phyloP scores from a whole-genome alignment of 2,797 vertebrate species.

The Stomatorhinus walkeri region DNA sequence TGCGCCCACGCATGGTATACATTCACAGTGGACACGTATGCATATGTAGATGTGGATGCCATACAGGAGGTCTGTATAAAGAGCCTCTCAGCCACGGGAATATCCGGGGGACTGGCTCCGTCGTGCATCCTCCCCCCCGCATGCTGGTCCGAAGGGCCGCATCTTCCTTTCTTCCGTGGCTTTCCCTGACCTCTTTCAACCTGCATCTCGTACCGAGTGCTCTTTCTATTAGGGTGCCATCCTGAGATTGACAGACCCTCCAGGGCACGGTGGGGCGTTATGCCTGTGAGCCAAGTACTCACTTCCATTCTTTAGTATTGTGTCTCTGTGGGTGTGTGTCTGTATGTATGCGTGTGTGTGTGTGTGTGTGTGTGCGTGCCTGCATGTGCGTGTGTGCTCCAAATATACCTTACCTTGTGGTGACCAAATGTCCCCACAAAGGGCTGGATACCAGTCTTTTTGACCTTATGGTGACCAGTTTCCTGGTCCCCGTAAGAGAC shows the following conservation, averaged over 20 bases:
- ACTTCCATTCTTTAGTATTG: constrained; percentile 30
- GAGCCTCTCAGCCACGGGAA: constrained; percentile 17
- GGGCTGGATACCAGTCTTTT: too few species aligned
- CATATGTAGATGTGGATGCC: constrained; percentile 26
- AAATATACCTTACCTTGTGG: too few species aligned
- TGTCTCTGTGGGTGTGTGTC: constrained; percentile 20
- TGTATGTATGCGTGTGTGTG: background rate
- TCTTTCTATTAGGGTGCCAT: background rate
- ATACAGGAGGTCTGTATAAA: constrained; percentile 15
- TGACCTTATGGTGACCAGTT: too few species aligned
- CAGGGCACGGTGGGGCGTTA: constrained; percentile 44
- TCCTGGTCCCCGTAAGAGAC: too few species aligned
- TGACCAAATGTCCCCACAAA: too few species aligned
- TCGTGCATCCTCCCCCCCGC: constrained; percentile 10
- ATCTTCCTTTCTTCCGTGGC: background rate
- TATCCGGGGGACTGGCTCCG: background rate
- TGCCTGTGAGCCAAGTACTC: constrained; percentile 33
- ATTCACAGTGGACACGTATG: constrained; percentile 15
- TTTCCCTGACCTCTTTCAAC: constrained; percentile 8
- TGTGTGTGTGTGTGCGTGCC: background rate
- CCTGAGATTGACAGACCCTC: constrained; percentile 33
- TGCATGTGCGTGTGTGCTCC: background rate
- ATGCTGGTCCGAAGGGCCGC: constrained; percentile 23
- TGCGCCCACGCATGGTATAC: background rate
- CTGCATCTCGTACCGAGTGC: background rate